Base-by-base conservation (phyloP, 2,888 invertebrate species). In the Junonia oenone region DNA sequence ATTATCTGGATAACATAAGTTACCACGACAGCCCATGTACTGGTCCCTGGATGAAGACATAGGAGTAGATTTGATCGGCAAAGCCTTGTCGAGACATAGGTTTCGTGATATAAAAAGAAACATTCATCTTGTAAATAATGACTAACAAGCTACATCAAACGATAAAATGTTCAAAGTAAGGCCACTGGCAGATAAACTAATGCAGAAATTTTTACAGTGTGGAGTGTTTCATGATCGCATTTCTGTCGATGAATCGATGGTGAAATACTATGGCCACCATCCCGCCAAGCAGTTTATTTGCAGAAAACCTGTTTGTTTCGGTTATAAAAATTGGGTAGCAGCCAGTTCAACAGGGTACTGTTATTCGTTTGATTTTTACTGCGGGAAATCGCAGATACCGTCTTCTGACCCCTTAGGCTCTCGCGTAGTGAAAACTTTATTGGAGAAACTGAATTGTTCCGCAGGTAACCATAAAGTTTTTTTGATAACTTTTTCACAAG, bases 271-370 rank as follows among this genome's bases (percentile, higher is more conserved):
- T n/a, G n/a, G n/a, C n/a, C n/a, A n/a, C n/a, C n/a, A n/a, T 56
- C 49, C 59, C 2, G 31, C 63, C 2, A 68, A 72, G 55, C 66
- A 68, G 57, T 69, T 65, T 45, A 71, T 70, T 37, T 52, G 58
- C 27, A 64, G 66, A 5, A 71, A 71, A 54, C 68, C 69, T 45
- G 61, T 73, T 11, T 51, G 68, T 6, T 69, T 71, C 62, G 68
- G 68, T 13, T 71, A 64, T 53, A 26, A 70, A 70, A 63, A 69
- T 37, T 71, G 67, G 69, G 58, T 66, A 57, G 52, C 64, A 29
- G 63, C 65, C 14, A 67, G 66, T 57, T 62, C 67, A 2, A 53
- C 53, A n/a, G 64, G 64, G 6, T 68, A 67, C 50, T 66, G 67
- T 40, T 67, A 68, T 47, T 13, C 47, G 15, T 64, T 63, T 50